Evolutionary conservation across 2,797 vertebrate genomes (phyloP).

Genomic region (Alca torda): DNA sequence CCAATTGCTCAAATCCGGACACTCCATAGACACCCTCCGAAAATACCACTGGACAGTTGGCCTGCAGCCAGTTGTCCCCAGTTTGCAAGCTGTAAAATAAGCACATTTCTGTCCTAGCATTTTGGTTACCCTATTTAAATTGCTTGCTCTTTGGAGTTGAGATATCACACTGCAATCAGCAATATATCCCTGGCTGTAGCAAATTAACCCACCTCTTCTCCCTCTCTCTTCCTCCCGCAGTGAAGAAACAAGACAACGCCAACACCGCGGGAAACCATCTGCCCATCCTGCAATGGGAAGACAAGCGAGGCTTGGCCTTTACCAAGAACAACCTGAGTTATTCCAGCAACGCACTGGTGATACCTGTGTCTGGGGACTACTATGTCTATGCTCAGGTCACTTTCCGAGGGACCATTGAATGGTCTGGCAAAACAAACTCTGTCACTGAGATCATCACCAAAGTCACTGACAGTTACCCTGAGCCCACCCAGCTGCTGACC

Average conservation of each 20-base stretch:
- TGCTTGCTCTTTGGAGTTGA: not conserved
- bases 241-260: conserved; percentile 59
- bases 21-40: not conserved
- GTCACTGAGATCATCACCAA: conserved; percentile 73
- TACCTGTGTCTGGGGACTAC: conserved; percentile 76
- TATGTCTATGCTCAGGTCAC: conserved; percentile 81
- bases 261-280: not conserved
- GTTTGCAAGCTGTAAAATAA: not conserved
- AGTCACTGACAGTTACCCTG: conserved; percentile 72
- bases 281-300: conserved; percentile 76
- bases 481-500: conserved; percentile 71
- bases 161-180: accelerated
- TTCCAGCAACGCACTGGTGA: conserved; percentile 72
- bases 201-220: not conserved
- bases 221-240: not conserved
- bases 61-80: not conserved
- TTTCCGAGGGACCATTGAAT: conserved; percentile 62
- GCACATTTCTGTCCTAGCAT: not conserved
- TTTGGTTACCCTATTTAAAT: not conserved
- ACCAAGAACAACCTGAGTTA: conserved; percentile 77
- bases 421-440: not conserved
- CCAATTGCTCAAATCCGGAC: not conserved
- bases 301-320: conserved; percentile 75
- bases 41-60: not conserved
- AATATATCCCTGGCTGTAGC: not conserved